Evolutionary conservation across 2,888 invertebrate species (phyloP).

Genomic region (Coronaproctus castanopsis): DNA sequence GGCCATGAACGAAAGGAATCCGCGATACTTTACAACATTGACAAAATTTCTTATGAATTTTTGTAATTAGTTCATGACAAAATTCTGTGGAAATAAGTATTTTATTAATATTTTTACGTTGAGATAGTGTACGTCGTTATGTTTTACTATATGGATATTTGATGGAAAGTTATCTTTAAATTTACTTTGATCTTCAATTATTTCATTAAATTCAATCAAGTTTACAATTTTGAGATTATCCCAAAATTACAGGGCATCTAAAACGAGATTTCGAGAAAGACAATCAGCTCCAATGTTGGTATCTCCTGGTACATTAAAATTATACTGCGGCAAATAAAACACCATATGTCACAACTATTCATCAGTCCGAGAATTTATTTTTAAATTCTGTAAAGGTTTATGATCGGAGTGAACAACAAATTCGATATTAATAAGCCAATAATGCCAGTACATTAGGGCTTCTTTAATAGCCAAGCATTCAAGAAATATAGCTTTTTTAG

Average conservation of each 20-base stretch:
- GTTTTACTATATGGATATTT: too few species aligned
- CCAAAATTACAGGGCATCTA: constrained; percentile 16
- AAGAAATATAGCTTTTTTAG: constrained; percentile 12
- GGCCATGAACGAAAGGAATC: constrained; percentile 17
- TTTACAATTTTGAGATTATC: constrained; percentile 17
- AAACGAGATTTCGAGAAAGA: constrained; percentile 17
- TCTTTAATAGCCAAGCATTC: constrained; percentile 14
- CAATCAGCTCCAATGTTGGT: constrained; percentile 17
- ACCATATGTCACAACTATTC: constrained; percentile 17
- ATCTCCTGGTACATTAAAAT: constrained; percentile 17
- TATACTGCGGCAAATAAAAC: constrained; percentile 18
- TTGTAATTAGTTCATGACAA: neutral
- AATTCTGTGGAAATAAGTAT: neutral
- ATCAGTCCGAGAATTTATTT: constrained; percentile 17
- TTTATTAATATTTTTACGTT: neutral
- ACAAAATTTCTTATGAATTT: neutral
- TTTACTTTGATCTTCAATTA: constrained; percentile 16
- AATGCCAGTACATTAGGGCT: constrained; percentile 13
- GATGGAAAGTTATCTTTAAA: constrained; percentile 8
- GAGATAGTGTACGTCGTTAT: neutral
- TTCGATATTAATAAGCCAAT: constrained; percentile 10
- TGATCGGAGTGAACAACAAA: constrained; percentile 12
- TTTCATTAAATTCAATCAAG: constrained; percentile 14
- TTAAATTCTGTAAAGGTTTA: constrained; percentile 18
- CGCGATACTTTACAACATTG: constrained; percentile 20